Evolutionary conservation across 2,797 vertebrate species (phyloP).

Genomic region (Platalea minor): DNA sequence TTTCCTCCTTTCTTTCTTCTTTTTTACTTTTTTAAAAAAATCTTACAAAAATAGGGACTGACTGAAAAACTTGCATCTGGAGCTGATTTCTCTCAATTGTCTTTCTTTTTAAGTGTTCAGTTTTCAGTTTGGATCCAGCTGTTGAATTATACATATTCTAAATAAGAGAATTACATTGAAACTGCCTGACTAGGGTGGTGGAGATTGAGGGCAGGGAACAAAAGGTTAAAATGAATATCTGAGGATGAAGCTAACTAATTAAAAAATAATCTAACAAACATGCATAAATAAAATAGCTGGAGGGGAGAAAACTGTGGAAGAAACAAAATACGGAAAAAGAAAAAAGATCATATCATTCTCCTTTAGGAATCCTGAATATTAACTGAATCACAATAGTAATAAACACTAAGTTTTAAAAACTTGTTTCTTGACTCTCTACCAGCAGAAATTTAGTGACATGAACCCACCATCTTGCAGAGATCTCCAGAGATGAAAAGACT

Average conservation of each 20-base stretch:
- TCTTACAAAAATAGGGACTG: neutral
- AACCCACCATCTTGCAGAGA: constrained; percentile 25
- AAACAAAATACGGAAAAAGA: neutral
- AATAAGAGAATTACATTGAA: neutral
- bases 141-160: neutral
- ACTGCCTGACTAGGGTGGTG: neutral
- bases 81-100: neutral
- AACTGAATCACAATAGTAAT: constrained; percentile 14
- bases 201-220: neutral
- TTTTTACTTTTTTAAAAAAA: too few relatives aligned
- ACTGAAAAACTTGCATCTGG: neutral
- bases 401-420: neutral
- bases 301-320: neutral
- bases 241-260: neutral
- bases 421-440: constrained; percentile 33
- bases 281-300: constrained; percentile 1
- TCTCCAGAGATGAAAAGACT: constrained; percentile 63
- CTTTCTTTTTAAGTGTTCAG: neutral
- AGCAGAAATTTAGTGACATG: neutral
- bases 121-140: neutral
- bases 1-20: too few relatives aligned
- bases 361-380: neutral
- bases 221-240: neutral
- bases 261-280: constrained; percentile 9
- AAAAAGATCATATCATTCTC: neutral